A percentile compares a stretch with the other conserved stretches of the same genome.
These are phyloP conservation scores for Tachycineta bicolor DNA, from an alignment of 2,113 vertebrate species.

Conservation along the genomic window DNA sequence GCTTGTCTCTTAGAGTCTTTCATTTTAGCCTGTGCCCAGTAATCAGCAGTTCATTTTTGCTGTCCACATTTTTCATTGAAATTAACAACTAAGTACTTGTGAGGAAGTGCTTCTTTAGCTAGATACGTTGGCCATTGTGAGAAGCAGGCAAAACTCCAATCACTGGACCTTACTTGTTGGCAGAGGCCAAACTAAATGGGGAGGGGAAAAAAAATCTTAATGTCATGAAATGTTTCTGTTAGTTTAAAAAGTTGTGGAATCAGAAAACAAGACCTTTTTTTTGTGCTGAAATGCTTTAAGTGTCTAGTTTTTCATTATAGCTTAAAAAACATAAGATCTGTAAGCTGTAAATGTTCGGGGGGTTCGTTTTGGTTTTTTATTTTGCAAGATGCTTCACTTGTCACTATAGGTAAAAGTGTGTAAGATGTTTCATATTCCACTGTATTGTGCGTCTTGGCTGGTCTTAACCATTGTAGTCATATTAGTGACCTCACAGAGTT, in stretches of 20 bases:
- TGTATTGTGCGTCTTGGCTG: not conserved
- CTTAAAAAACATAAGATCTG: not conserved
- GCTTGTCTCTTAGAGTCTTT: not conserved
- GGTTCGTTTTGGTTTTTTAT: not conserved
- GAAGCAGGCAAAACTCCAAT: not conserved
- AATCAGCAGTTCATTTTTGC: not conserved
- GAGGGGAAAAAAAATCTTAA: not conserved
- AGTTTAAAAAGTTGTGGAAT: not conserved
- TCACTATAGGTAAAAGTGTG: not conserved
- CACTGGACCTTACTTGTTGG: not conserved
- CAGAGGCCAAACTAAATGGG: not conserved
- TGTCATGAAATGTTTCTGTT: not conserved
- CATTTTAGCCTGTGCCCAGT: not conserved
- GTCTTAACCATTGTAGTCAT: not conserved
- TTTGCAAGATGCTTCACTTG: not conserved
- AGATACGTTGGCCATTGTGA: rapidly evolving
- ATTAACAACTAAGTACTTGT: not conserved
- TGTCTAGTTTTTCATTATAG: not conserved
- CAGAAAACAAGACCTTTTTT: not conserved
- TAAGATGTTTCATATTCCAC: not conserved
- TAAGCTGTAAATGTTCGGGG: not conserved
- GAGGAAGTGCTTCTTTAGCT: not conserved
- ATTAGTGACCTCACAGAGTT: not conserved
- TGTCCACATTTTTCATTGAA: not conserved
- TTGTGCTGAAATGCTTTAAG: not conserved